These are phyloP conservation scores for Tipula confusa DNA, from an alignment of 2,888 invertebrate genomes.

Conservation along the genomic window DNA sequence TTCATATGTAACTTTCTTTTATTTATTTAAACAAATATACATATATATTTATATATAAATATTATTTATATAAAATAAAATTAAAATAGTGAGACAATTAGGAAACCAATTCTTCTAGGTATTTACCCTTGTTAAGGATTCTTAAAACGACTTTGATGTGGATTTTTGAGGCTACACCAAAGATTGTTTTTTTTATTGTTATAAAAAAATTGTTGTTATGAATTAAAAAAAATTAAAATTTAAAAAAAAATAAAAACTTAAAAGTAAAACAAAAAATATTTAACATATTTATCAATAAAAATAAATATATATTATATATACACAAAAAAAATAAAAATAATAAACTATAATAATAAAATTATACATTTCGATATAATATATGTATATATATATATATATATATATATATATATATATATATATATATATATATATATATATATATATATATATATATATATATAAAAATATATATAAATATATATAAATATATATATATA, in stretches of 20 bases:
- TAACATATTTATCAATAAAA: slow-evolving; percentile 33
- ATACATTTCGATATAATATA: slow-evolving; percentile 30
- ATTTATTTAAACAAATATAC: background rate
- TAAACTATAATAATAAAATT: slow-evolving; percentile 39
- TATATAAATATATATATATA: no score
- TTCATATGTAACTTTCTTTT: background rate
- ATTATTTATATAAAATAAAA: background rate
- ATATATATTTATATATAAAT: background rate
- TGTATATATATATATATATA: no score
- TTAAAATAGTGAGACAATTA: slow-evolving; percentile 26
- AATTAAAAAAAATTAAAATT: slow-evolving; percentile 31
- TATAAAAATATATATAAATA: no score
- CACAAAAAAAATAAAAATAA: slow-evolving; percentile 32
- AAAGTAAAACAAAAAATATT: slow-evolving; percentile 26
- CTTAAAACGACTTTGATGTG: slow-evolving; percentile 37
- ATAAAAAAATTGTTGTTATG: slow-evolving; percentile 28
- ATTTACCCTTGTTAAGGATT: slow-evolving; percentile 49
- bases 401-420: no score
- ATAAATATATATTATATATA: slow-evolving; percentile 21
- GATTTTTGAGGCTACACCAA: slow-evolving; percentile 41
- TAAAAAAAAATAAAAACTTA: no score
- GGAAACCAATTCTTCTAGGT: slow-evolving; percentile 40
- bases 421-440: no score
- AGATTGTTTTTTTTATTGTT: slow-evolving; percentile 35
- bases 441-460: no score